A percentile compares a stretch with the other conserved stretches of the same genome.
Conservation (phyloP, 2,888 invertebrate genomes). For the Drosophila imparisetae region DNA sequence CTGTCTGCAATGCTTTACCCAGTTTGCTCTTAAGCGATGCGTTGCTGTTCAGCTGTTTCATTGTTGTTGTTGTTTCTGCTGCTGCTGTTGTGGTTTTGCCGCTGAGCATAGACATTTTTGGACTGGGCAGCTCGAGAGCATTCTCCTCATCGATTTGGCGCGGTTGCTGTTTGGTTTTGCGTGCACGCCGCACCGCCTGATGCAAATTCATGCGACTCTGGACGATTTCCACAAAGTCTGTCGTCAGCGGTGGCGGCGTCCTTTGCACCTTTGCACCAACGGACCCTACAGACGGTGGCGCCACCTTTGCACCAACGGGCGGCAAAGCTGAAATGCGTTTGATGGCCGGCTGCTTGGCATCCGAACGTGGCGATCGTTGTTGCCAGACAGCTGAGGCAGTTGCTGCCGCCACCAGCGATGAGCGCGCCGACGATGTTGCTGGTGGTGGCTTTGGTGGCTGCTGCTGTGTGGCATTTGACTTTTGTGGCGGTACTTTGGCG, state of each 20-base stretch:
- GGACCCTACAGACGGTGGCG: neutral
- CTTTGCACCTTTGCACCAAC: constrained; percentile 1
- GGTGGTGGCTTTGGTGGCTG: neutral
- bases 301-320: neutral
- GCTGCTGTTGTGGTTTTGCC: constrained; percentile 6
- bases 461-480: neutral
- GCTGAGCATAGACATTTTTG: constrained; percentile 14
- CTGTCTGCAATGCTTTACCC: constrained; percentile 15
- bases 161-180: constrained; percentile 73
- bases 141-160: constrained; percentile 62
- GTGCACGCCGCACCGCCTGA: constrained; percentile 82
- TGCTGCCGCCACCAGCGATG: constrained; percentile 1
- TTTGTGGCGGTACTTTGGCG: neutral
- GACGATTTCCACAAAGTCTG: constrained; percentile 59
- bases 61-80: neutral
- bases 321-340: constrained; percentile 47
- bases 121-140: constrained; percentile 43
- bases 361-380: constrained; percentile 58
- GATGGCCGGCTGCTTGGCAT: constrained; percentile 9
- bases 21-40: constrained; percentile 30
- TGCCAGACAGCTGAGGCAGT: neutral
- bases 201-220: constrained; percentile 82
- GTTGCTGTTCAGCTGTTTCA: neutral
- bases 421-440: neutral
- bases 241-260: neutral